Conservation (phyloP, 92 coral and sea anemone genomes). For the Bergia sp. region DNA sequence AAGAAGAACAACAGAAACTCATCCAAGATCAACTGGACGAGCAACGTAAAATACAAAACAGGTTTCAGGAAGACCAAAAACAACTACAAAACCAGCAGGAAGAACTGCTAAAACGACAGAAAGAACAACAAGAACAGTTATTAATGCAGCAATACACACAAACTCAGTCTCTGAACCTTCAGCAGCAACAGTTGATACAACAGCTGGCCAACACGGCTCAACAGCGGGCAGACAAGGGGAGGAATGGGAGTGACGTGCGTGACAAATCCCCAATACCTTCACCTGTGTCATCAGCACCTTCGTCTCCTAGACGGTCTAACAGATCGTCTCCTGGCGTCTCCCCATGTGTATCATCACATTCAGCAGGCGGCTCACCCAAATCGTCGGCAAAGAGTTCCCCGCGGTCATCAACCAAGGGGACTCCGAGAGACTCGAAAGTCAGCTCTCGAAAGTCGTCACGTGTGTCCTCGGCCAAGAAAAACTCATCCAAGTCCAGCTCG, state of each 20-base stretch:
- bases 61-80: slow-evolving; percentile 86
- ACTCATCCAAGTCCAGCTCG: slow-evolving; percentile 50
- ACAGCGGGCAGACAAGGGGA: slow-evolving; percentile 55
- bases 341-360: slow-evolving; percentile 38
- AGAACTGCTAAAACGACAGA: slow-evolving; percentile 81
- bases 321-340: slow-evolving; percentile 56
- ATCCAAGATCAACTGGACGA: slow-evolving; percentile 71
- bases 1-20: slow-evolving; percentile 56
- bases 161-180: slow-evolving; percentile 80
- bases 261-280: slow-evolving; percentile 51
- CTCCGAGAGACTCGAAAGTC: slow-evolving; percentile 46
- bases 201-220: slow-evolving; percentile 74
- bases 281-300: slow-evolving; percentile 58
- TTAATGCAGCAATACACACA: slow-evolving; percentile 88
- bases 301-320: slow-evolving; percentile 59
- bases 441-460: slow-evolving; percentile 59
- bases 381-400: slow-evolving; percentile 55
- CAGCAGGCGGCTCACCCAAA: slow-evolving; percentile 55
- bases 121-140: slow-evolving; percentile 88
- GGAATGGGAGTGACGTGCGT: slow-evolving; percentile 38
- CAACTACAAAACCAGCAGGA: slow-evolving; percentile 91
- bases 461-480: slow-evolving; percentile 48
- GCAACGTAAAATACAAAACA: slow-evolving; percentile 71
- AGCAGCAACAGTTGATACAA: slow-evolving; percentile 77
- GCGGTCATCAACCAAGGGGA: slow-evolving; percentile 40